Evolutionary conservation across 2,113 vertebrate genomes (phyloP).

Genomic region (Nycticebus coucang): DNA sequence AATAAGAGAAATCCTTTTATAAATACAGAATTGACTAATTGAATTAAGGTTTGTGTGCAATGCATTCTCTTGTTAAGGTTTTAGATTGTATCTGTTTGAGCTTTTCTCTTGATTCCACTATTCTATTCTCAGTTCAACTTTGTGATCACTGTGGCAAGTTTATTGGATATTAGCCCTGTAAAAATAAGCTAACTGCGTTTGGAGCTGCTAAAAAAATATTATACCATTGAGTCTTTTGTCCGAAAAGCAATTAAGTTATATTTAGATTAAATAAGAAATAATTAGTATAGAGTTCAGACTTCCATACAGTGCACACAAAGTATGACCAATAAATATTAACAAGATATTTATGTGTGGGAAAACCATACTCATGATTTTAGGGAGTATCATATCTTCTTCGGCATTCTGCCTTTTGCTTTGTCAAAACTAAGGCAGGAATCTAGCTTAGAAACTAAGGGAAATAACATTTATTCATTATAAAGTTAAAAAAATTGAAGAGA

Average conservation of each 20-base stretch:
- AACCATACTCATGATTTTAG: not conserved
- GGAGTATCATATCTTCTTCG: not conserved
- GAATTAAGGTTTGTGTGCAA: not conserved
- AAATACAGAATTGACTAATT: not conserved
- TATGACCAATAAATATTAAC: not conserved
- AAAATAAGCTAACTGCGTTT: constrained; percentile 17
- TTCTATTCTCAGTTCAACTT: constrained; percentile 23
- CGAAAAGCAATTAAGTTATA: not conserved
- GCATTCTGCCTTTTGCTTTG: not conserved
- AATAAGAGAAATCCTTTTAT: not conserved
- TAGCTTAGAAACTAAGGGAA: not conserved
- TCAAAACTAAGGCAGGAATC: constrained; percentile 44
- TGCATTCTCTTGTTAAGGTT: not conserved
- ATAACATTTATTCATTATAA: constrained; percentile 48
- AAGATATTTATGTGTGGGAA: constrained; percentile 1
- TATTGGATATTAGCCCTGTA: not conserved
- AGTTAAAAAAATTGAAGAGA: not conserved
- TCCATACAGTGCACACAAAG: constrained; percentile 6
- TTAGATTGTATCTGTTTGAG: not conserved
- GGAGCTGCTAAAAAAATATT: not conserved
- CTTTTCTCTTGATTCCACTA: not conserved
- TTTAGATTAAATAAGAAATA: constrained; percentile 43
- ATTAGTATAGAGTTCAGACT: constrained; percentile 9
- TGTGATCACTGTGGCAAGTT: not conserved
- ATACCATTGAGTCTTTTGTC: not conserved